Evolutionary conservation across 2,113 vertebrate species (phyloP), one percentile per base, ranked within the genome.

Genomic region (Dicrurus megarhynchus): DNA sequence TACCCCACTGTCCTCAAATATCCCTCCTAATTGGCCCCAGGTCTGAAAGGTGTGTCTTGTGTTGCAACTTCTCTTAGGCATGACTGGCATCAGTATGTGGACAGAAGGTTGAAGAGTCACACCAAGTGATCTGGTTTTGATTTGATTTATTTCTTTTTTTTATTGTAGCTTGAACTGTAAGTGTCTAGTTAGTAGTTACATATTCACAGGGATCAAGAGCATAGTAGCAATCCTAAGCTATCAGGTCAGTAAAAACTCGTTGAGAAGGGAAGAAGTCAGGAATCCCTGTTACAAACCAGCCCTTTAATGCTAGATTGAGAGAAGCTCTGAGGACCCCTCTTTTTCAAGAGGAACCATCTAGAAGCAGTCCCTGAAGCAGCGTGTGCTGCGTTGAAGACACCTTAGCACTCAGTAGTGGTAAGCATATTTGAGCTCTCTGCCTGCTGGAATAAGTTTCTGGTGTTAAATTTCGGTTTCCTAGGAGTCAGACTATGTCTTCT

Each of bases 401-500:
- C 63, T 69, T 95, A 90, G 55, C 22, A 64, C n/a, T 60, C 73
- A 61, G 63, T 28, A 83, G 61, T 8, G 3, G 17, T 74, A 65
- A 86, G 46, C 47, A 44, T 57, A 82, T 88, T 37, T 30, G 69
- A 90, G 64, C 52, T 90, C 63, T 67, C 46, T 94, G 65, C 84
- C 71, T 89, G 67, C 59, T 78, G 74, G 59, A 77, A 13, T 90
- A 74, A 75, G 39, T 70, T 85, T 70, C 71, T 93, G 82, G 92
- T 94, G 75, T 97, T 92, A 88, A 59, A 79, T 96, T 96, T 80
- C 92, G 56, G 85, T 96, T 88, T 94, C 95, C 90, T 95, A 87
- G 90, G 83, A 92, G 76, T 84, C 65, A 52, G 47, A 6, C 76
- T 59, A 2, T 87, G 32, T 67, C 87, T 74, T 89, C 76, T 74